Conservation (phyloP, 2,888 invertebrate genomes). For the Leucoma salicis region DNA sequence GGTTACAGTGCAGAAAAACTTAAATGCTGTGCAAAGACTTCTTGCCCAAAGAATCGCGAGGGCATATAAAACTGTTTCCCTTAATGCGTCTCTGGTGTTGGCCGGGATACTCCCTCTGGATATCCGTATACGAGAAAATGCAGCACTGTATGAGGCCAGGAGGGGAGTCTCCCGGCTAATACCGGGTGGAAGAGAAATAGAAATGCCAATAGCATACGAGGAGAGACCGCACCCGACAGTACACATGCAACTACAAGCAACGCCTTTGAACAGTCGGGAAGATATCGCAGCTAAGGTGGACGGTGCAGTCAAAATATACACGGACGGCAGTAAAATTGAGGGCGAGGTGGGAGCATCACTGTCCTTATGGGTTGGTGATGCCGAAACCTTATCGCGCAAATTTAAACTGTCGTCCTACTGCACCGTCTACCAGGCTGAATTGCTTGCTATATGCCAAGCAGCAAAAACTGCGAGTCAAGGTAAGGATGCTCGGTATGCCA, state of each 20-base stretch:
- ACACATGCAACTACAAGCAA: background rate
- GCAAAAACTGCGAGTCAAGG: background rate
- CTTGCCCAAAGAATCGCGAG: slow-evolving; percentile 3
- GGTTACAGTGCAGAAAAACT: background rate
- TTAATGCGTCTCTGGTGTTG: background rate
- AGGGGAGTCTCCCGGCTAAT: background rate
- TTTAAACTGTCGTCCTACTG: slow-evolving; percentile 3
- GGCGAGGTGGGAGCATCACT: slow-evolving; percentile 6
- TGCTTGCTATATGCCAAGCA: slow-evolving; percentile 7
- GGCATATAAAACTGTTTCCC: slow-evolving; percentile 4
- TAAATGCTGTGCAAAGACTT: background rate
- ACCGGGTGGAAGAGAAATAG: background rate
- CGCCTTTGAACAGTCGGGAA: background rate
- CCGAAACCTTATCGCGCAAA: slow-evolving; percentile 1
- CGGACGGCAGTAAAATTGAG: slow-evolving; percentile 3
- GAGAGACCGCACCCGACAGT: slow-evolving; percentile 4
- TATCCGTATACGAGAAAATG: slow-evolving; percentile 4
- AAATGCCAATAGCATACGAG: background rate
- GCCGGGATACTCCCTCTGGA: slow-evolving; percentile 6
- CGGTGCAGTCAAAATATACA: background rate
- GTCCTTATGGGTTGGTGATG: background rate
- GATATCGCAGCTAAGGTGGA: too few relatives aligned
- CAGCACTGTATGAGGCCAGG: background rate
- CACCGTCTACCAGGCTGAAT: slow-evolving; percentile 11
- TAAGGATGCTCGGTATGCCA: too few relatives aligned